Percentiles rank a stretch among this genome's conserved stretches.
Conservation (phyloP, 2,888 invertebrate species). For the Melinaea marsaeus region DNA sequence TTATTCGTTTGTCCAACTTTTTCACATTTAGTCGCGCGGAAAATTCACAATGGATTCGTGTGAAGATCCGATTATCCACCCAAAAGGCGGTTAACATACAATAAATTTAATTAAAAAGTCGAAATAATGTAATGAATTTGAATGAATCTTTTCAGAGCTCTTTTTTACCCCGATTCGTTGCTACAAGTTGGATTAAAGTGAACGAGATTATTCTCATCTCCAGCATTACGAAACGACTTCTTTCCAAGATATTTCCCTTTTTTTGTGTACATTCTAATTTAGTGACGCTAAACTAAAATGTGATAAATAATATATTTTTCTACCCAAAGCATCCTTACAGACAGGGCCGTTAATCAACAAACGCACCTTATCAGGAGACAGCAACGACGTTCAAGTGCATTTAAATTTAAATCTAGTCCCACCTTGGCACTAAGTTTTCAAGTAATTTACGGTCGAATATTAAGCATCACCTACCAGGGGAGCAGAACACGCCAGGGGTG, state of each 20-base stretch:
- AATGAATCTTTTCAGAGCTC: background rate
- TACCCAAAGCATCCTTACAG: too few relatives aligned
- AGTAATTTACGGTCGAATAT: constrained; percentile 76
- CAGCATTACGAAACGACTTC: too few relatives aligned
- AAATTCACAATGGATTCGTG: constrained; percentile 52
- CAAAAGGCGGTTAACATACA: constrained; percentile 32
- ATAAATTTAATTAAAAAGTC: constrained; percentile 38
- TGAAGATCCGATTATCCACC: constrained; percentile 42
- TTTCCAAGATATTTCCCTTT: too few relatives aligned
- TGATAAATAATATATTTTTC: too few relatives aligned
- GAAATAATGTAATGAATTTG: constrained; percentile 10
- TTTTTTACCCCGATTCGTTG: background rate
- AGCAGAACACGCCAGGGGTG: constrained; percentile 75
- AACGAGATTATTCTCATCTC: too few relatives aligned
- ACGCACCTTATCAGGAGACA: constrained; percentile 54
- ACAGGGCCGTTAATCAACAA: constrained; percentile 37
- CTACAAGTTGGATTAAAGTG: background rate
- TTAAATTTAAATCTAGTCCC: constrained; percentile 59
- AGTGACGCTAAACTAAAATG: too few relatives aligned
- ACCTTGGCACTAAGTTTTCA: constrained; percentile 74
- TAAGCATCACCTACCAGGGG: constrained; percentile 77
- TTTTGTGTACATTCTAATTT: background rate
- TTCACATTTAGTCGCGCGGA: constrained; percentile 38
- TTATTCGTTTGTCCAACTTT: constrained; percentile 30
- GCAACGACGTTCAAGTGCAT: constrained; percentile 58